A percentile compares a stretch with the other conserved stretches of the same genome.
Evolutionary conservation across 2,797 vertebrate genomes (phyloP).

Genomic region (Intellagama lesueurii): DNA sequence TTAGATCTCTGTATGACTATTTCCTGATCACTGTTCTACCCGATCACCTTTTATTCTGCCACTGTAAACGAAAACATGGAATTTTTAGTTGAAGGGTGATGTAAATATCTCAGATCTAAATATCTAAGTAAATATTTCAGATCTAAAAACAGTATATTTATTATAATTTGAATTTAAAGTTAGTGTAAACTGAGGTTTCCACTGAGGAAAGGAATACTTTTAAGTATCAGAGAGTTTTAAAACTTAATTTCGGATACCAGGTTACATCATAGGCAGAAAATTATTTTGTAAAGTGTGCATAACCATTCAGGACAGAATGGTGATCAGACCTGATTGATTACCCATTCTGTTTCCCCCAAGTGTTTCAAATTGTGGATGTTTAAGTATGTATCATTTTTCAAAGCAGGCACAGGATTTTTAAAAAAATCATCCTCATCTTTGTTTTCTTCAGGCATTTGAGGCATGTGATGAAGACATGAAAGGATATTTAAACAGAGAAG

Average conservation of each 20-base stretch:
- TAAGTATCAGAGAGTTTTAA: not conserved
- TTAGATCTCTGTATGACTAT: not conserved
- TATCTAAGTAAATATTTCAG: not conserved
- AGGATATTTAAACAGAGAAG: slow-evolving; percentile 77
- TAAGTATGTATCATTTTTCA: not conserved
- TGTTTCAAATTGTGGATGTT: not conserved
- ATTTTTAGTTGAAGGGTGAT: not conserved
- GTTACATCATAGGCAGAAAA: not conserved
- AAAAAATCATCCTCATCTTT: not conserved
- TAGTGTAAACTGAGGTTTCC: too few species aligned
- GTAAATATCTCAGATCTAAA: not conserved
- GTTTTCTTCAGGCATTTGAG: slow-evolving; percentile 75
- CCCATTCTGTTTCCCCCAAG: not conserved
- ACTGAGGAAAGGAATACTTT: not conserved
- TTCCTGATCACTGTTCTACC: not conserved
- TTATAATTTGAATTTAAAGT: not conserved
- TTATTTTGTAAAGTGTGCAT: not conserved
- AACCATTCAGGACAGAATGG: not conserved
- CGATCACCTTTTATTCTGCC: not conserved
- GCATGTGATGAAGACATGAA: slow-evolving; percentile 73
- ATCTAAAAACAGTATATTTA: not conserved
- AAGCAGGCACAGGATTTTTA: not conserved
- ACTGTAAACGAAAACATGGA: not conserved
- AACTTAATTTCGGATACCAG: not conserved
- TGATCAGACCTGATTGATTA: not conserved